Evolutionary conservation across 2,113 vertebrate species (phyloP), one percentile per base, ranked within the genome.

Genomic region (Leuciscus idus): DNA sequence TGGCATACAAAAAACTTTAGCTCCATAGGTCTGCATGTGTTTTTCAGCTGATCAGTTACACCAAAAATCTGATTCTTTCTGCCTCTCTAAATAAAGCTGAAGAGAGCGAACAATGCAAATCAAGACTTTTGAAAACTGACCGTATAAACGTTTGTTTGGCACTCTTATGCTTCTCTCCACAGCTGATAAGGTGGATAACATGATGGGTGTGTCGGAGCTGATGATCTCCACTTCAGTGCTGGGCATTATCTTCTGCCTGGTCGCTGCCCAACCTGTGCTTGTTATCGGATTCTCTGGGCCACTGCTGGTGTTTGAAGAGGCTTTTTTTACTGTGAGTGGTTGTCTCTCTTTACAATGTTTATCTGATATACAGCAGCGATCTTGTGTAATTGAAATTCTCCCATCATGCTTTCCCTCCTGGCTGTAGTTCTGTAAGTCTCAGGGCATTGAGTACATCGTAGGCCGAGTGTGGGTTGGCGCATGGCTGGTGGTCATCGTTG

Each of bases 251-350:
- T 99, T 99, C 92, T 95, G 96, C 61, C 89, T 97, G 12, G 86
- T 98, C 5, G 94, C 96, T 0, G 98, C 98, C 0, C 98, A 99
- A 91, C 98, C 98, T 2, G 90, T 99, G 79, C 96, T 99, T 0
- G 96, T 99, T 55, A 91, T 99, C 0, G 98, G 98, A 76, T 99
- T 99, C 92, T 99, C 98, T 0, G 98, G 98, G 33, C 98, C 98
- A n/a, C 95, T 99, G 43, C 93, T 99, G 0, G 97, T 99, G 88
- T 99, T 99, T 15, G 98, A 99, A 88, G 97, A 98, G 86, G 96
- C 98, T 26, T 99, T 97, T 90, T 98, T 72, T 87, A 81, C 62
- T 77, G 98, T 99, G 94, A 91, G 95, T 89, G 2, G 28, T 21
- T 61, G 28, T 57, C 30, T 43, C 7, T 23, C 55, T 55, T 9